Evolutionary conservation across 2,888 invertebrate species (phyloP).

Genomic region (Vanessa cardui): DNA sequence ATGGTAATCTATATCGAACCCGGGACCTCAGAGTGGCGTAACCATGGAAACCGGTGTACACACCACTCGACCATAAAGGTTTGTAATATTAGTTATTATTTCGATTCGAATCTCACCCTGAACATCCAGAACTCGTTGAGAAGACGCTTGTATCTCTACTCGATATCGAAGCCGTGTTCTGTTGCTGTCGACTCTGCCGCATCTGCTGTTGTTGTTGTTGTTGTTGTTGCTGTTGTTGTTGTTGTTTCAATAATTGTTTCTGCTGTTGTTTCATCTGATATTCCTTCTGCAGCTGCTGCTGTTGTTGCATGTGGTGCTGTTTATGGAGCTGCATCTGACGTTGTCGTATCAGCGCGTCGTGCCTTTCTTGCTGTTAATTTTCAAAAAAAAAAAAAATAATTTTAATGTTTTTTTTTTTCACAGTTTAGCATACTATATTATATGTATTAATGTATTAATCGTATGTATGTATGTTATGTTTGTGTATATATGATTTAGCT

Average conservation of each 20-base stretch:
- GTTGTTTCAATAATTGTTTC: slow-evolving; percentile 41
- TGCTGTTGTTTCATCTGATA: slow-evolving; percentile 46
- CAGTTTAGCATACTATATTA: too few species aligned
- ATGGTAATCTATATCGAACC: too few species aligned
- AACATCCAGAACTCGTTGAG: slow-evolving; percentile 74
- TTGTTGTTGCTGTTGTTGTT: slow-evolving; percentile 41
- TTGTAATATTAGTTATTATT: too few species aligned
- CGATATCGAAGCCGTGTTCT: slow-evolving; percentile 58
- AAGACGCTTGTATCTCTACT: slow-evolving; percentile 76
- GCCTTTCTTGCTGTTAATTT: slow-evolving; percentile 47
- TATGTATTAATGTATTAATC: too few species aligned
- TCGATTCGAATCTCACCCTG: slow-evolving; percentile 57
- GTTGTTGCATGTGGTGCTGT: slow-evolving; percentile 42
- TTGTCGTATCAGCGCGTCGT: slow-evolving; percentile 47
- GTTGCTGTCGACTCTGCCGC: slow-evolving; percentile 47
- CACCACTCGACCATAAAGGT: too few species aligned
- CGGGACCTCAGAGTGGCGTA: too few species aligned
- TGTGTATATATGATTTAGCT: too few species aligned
- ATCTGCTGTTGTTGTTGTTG: slow-evolving; percentile 47
- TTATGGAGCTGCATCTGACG: slow-evolving; percentile 56
- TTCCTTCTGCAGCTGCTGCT: slow-evolving; percentile 46
- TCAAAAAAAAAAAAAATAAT: neutral
- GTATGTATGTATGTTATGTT: too few species aligned
- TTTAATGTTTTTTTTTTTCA: neutral
- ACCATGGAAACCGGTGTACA: too few species aligned